Evolutionary conservation across 2,888 invertebrate species (phyloP), one percentile per base, ranked within the genome.

Genomic region (Proisotoma minuta): DNA sequence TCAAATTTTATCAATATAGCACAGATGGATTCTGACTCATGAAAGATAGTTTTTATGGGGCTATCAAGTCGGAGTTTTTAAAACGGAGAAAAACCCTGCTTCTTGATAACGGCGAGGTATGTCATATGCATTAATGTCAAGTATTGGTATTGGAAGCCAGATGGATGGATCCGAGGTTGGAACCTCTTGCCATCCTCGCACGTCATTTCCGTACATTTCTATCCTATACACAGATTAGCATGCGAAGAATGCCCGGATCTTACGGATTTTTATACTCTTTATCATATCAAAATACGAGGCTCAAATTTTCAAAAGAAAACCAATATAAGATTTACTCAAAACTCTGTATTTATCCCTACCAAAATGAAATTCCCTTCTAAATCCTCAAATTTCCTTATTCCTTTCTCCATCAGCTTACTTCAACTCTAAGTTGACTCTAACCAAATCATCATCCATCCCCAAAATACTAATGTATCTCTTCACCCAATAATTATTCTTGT

Each of bases 1-100:
- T 75, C 74, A 73, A 74, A 75, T 74, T 73, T 75, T 75, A 75
- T 75, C 75, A 75, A 75, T 75, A 74, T 73, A 71, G 71, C 70
- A 73, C 75, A 75, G 74, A 74, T 74, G 74, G 71, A 75, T 74
- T 73, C 72, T 69, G 68, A 68, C 63, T 70, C 71, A 62, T 59
- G 59, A 65, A 67, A 70, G 71, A 74, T 71, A 72, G 72, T 63
- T 74, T 74, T 73, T 74, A 72, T 71, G 66, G 66, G 60, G 63
- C 71, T 71, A 73, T 70, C 67, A 69, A 73, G 68, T 69, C 63
- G 58, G 59, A 66, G 62, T 69, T 71, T 71, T 67, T 65, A 70
- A 67, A 59, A 61, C 48, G 51, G 59, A 43, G 64, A 3, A 57
- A 39, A 28, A 23, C n/a, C n/a, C n/a, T n/a, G n/a, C n/a, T n/a